Base-by-base conservation (phyloP, 2,113 vertebrate species). In the Meriones unguiculatus region DNA sequence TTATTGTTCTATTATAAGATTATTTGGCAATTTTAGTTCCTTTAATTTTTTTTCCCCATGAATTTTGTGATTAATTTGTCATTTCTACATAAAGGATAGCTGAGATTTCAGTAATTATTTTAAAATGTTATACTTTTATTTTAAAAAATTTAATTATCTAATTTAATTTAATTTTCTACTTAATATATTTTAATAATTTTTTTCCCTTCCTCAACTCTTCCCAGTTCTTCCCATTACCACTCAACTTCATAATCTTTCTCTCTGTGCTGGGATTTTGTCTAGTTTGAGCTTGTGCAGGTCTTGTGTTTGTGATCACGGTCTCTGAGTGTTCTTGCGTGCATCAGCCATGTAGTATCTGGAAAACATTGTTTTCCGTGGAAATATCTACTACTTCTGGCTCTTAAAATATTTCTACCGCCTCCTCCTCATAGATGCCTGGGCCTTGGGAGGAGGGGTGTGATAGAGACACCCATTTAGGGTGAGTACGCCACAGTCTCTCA, bases 41-140 rank as follows among this genome's bases (percentile, higher is more conserved):
- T 77, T 93, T 70, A 10, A 50, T 59, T 89, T 87, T 91, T 82
- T 57, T 62, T 15, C 7, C 38, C 20, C 46, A 18, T 95, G 72
- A 86, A 86, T 78, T 95, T 91, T 91, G 59, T 87, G 73, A 91
- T 87, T 80, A n/a, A 57, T 15, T 73, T 38, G 25, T 87, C 52
- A 13, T 80, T 78, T 72, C 54, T 91, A 28, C 11, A 62, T 14
- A 64, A 64, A 86, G 50, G 24, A 64, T 32, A 95, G 12, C 32
- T 72, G 82, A 87, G 24, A 84, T 85, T 94, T 82, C 32, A 84
- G 25, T 54, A 89, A 12, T 15, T 22, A 38, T 82, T 89, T 57
- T 24, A n/a, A 30, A 13, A 46, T 69, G n/a, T 5, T 18, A 38
- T 77, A 52, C 70, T 54, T 77, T 76, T 82, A 14, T 57, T 57